These are phyloP conservation scores for Puma concolor DNA, from an alignment of 2,113 vertebrate species.

Conservation along the genomic window DNA sequence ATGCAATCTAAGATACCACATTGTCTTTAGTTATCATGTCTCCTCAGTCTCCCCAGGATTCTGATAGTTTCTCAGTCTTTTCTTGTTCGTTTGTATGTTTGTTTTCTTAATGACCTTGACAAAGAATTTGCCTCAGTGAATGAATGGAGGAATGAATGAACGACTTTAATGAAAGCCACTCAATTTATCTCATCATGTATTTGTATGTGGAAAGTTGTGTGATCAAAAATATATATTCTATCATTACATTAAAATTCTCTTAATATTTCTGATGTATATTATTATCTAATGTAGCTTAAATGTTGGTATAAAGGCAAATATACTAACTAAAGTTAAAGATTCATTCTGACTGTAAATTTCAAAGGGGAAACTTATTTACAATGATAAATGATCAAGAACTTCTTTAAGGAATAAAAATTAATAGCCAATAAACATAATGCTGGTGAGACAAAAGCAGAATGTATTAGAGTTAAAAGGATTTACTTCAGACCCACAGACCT, in stretches of 20 bases:
- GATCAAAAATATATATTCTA: background rate
- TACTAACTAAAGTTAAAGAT: background rate
- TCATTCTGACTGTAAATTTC: background rate
- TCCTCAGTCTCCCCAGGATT: background rate
- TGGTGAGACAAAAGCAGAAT: background rate
- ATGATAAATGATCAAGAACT: background rate
- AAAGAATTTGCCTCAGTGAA: background rate
- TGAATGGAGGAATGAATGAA: background rate
- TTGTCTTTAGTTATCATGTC: background rate
- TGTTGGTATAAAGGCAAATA: background rate
- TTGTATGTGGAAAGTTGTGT: background rate
- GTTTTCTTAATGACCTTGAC: background rate
- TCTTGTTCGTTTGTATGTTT: background rate
- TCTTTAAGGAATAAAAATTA: background rate
- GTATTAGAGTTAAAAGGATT: background rate
- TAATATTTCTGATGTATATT: background rate
- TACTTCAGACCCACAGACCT: background rate
- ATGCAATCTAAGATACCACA: rapidly evolving
- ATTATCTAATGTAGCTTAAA: background rate
- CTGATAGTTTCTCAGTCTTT: background rate
- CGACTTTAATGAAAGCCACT: background rate
- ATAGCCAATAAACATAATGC: background rate
- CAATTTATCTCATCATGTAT: background rate
- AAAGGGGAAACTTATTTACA: background rate
- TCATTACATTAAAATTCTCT: background rate